These are phyloP conservation scores for Orthonevra nobilis DNA, from an alignment of 2,888 invertebrate species.

Conservation along the genomic window DNA sequence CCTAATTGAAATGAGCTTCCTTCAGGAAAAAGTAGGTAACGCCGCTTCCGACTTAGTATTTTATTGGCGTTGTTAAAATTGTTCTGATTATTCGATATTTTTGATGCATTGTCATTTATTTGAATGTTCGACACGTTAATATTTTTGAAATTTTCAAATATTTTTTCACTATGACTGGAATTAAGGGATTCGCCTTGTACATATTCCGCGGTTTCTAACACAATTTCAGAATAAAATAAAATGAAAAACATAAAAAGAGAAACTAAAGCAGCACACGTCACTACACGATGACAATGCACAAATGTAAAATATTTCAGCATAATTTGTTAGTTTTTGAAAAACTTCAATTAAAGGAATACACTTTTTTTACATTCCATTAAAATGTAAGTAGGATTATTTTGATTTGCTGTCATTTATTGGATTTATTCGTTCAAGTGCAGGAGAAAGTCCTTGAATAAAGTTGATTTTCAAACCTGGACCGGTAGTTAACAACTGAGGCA, in stretches of 20 bases:
- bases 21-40: slow-evolving; percentile 81
- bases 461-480: neutral
- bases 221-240: neutral
- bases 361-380: too few species aligned
- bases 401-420: too few species aligned
- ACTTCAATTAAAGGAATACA: too few species aligned
- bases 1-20: slow-evolving; percentile 80
- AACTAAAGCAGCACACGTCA: neutral
- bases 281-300: neutral
- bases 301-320: neutral
- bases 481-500: neutral
- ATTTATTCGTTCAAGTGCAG: too few species aligned
- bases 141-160: too few species aligned
- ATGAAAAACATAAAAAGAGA: neutral
- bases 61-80: too few species aligned
- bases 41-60: slow-evolving; percentile 78
- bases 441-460: neutral
- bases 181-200: neutral
- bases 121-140: too few species aligned
- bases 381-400: too few species aligned
- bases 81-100: too few species aligned
- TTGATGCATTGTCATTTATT: too few species aligned
- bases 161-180: too few species aligned
- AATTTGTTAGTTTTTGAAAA: too few species aligned
- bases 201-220: neutral